These are phyloP conservation scores for Furcifer pardalis DNA, from an alignment of 2,797 vertebrate genomes.

Conservation along the genomic window DNA sequence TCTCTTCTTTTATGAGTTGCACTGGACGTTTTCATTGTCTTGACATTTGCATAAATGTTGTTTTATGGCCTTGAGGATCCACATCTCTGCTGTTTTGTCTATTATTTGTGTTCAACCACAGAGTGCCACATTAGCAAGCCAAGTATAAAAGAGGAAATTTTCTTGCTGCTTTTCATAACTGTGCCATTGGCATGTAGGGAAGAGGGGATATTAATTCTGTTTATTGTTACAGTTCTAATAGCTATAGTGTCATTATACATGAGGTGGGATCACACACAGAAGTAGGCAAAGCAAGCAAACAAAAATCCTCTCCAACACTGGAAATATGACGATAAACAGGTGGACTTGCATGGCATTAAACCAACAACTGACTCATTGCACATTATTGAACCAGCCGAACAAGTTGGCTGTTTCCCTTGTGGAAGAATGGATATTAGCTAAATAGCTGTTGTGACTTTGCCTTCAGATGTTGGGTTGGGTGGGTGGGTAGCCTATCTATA, in stretches of 20 bases:
- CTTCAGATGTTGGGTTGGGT: neutral
- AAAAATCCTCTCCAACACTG: neutral
- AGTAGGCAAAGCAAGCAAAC: neutral
- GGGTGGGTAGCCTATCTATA: neutral
- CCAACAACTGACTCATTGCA: constrained; percentile 22
- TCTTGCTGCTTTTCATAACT: neutral
- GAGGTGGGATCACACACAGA: neutral
- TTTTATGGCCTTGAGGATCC: neutral
- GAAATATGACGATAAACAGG: constrained; percentile 12
- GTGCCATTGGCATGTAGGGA: neutral
- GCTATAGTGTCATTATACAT: neutral
- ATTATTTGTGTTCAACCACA: constrained; percentile 5
- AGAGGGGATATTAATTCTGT: neutral
- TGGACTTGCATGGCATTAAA: constrained; percentile 13
- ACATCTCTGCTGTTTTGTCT: neutral
- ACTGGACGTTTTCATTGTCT: neutral
- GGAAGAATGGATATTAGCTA: neutral
- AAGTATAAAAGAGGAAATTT: neutral
- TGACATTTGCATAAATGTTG: neutral
- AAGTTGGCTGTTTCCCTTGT: neutral
- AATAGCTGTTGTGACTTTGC: neutral
- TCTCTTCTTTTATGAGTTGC: neutral
- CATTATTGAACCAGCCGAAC: constrained; percentile 4
- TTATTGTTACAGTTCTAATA: neutral
- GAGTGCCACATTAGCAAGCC: neutral